Evolutionary conservation across 2,797 vertebrate species (phyloP).

Genomic region (Eospalax fontanierii): DNA sequence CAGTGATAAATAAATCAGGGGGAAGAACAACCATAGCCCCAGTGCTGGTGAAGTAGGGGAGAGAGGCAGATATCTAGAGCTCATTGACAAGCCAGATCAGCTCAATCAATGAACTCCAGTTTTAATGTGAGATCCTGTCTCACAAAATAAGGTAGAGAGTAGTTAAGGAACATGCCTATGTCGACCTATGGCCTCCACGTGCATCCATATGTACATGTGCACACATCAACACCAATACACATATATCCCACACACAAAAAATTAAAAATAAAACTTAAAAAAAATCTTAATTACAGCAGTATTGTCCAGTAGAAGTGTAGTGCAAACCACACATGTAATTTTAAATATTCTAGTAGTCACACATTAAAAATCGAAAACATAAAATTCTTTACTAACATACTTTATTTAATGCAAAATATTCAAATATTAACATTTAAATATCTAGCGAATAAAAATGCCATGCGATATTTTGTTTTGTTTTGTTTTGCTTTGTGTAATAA

Average conservation of each 20-base stretch:
- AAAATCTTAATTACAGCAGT: background rate
- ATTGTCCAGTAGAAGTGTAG: background rate
- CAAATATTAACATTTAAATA: background rate
- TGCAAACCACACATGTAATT: background rate
- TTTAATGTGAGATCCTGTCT: background rate
- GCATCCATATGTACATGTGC: background rate
- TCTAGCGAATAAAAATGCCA: background rate
- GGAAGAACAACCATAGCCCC: background rate
- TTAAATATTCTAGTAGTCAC: background rate
- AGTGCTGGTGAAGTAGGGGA: background rate
- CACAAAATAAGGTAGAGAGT: background rate
- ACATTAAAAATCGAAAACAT: constrained; percentile 12
- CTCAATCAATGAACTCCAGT: background rate
- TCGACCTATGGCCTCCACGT: background rate
- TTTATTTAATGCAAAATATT: background rate
- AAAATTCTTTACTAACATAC: background rate
- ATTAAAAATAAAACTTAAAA: background rate
- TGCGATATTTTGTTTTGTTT: constrained; percentile 27
- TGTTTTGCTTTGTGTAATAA: constrained; percentile 26
- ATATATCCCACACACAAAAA: background rate
- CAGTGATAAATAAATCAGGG: background rate
- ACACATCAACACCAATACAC: background rate
- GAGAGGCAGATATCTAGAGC: background rate
- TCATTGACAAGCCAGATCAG: background rate
- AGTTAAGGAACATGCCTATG: background rate